Evolutionary conservation across 2,888 invertebrate genomes (phyloP).

Genomic region (Lissocephala sabroskyi): DNA sequence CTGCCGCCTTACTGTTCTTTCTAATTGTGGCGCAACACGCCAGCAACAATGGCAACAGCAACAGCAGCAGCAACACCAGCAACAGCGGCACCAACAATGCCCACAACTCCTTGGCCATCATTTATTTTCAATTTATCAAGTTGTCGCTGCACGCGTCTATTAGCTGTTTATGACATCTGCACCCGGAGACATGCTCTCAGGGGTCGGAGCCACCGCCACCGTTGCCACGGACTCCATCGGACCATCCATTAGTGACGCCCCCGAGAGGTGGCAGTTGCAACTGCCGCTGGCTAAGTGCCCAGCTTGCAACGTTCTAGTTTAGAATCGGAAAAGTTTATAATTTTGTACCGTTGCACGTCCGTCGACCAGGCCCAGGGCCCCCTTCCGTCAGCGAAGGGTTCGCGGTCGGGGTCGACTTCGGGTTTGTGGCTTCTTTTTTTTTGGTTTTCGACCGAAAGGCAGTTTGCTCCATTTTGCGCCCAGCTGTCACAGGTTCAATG

Average conservation of each 20-base stretch:
- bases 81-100: background rate
- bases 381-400: no score
- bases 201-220: constrained; percentile 1
- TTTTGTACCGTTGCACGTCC: constrained; percentile 42
- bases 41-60: background rate
- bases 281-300: background rate
- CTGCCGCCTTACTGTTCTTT: constrained; percentile 35
- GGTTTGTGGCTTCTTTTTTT: background rate
- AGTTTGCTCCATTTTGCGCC: constrained; percentile 32
- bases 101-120: constrained; percentile 42
- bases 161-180: constrained; percentile 54
- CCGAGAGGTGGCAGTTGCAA: constrained; percentile 16
- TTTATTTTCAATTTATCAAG: constrained; percentile 62
- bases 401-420: background rate
- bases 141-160: constrained; percentile 62
- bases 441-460: constrained; percentile 26
- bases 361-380: constrained; percentile 19
- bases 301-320: constrained; percentile 46
- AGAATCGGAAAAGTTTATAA: constrained; percentile 27
- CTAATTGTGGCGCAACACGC: constrained; percentile 53
- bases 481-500: constrained; percentile 61
- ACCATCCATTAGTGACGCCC: constrained; percentile 57
- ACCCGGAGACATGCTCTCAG: background rate
- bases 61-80: background rate
- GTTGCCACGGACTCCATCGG: constrained; percentile 11